Base-by-base conservation (phyloP, 2,888 invertebrate species). In the Cephalotes varians region DNA sequence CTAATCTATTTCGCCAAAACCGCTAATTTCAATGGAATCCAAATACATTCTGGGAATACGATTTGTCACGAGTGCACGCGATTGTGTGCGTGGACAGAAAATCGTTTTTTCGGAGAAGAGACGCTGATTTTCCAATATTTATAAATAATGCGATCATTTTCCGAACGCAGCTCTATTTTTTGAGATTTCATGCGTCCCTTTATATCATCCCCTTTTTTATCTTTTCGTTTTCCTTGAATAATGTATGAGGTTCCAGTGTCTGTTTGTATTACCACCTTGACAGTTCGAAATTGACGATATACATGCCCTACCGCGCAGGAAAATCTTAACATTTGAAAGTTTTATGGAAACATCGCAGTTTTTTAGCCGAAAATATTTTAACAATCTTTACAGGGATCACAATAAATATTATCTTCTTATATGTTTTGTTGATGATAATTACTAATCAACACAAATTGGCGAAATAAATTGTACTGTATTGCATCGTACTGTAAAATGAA, bases 191-290 rank as follows among this genome's bases (percentile, higher is more conserved):
- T 18, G 5, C 56, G 6, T 6, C 37, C 31, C n/a, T 54, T 25
- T 31, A 15, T 67, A 77, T 25, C 15, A 7, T 2, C n/a, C 31
- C 34, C 40, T 56, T 58, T 31, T 31, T 51, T 56, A 28, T 10
- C 56, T 64, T 37, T 71, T 40, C 40, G 69, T 31, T 69, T 72
- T 9, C 18, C n/a, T 60, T 82, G 84, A 86, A 86, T 86, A 84
- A 84, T 86, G 79, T 56, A 86, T 84, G 73, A 86, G 69, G 10
- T 54, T 37, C 67, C 64, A 4, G 54, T 51, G 69, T 40, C 62
- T 65, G 73, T 64, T 67, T 44, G 37, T 44, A 62, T 72, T 60
- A 31, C 47, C 28, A 40, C 56, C 71, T 44, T 72, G 64, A 31
- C 28, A 34, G 34, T 56, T 79, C 25, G 40, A 80, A 85, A 77